Percentiles rank a stretch among this genome's conserved stretches.
These are phyloP conservation scores for Zygogramma bicolorata DNA, from an alignment of 2,888 invertebrate genomes.

Conservation along the genomic window DNA sequence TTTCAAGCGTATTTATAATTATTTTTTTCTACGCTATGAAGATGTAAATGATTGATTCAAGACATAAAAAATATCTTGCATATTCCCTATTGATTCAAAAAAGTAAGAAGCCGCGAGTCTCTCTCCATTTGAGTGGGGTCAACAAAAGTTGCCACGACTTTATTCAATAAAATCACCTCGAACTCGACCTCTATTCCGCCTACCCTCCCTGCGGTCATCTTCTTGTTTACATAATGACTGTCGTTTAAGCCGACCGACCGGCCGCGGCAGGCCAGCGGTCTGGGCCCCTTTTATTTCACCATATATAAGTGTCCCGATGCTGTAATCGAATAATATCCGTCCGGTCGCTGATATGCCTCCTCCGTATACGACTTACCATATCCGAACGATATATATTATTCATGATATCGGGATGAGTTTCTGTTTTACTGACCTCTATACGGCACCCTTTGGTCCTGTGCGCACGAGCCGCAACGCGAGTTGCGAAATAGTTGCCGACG, in stretches of 20 bases:
- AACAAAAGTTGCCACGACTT: conserved; percentile 45
- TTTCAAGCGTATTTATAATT: no score
- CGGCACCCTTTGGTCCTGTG: no score
- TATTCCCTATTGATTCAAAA: no score
- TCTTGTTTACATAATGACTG: conserved; percentile 66
- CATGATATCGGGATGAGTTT: conserved; percentile 22
- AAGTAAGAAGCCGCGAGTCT: not conserved
- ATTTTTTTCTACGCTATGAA: no score
- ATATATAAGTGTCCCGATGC: conserved; percentile 35
- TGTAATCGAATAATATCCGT: conserved; percentile 58
- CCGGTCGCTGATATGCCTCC: conserved; percentile 44
- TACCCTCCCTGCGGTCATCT: conserved; percentile 58
- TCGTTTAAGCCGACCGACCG: conserved; percentile 54
- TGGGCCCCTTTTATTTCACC: conserved; percentile 54
- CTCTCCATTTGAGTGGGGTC: conserved; percentile 24
- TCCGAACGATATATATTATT: conserved; percentile 24
- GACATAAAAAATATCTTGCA: no score
- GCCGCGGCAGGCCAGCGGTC: conserved; percentile 55
- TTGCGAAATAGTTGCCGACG: no score
- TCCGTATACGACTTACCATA: conserved; percentile 28
- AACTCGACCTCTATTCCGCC: conserved; percentile 52
- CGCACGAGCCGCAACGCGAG: no score
- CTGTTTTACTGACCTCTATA: conserved; percentile 24
- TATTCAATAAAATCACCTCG: conserved; percentile 59
- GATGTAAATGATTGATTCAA: no score